phyloP scores from a whole-genome alignment of 2,888 invertebrate genomes.

The Orgyia antiqua region DNA sequence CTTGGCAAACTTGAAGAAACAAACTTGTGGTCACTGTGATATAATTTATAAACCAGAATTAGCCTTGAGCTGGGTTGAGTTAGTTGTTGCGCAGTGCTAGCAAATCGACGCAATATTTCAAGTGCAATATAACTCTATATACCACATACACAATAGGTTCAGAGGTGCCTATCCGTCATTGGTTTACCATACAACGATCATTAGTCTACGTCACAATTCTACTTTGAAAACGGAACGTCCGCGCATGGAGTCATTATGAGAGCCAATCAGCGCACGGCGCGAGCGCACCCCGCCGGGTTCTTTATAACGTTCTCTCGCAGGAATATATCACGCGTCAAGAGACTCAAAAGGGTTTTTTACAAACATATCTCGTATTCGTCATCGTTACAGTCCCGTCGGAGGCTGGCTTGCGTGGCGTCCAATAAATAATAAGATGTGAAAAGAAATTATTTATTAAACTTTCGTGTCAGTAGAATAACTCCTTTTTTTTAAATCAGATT shows the following conservation, averaged over 20 bases:
- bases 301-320: conserved; percentile 62
- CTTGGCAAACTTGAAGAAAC: conserved; percentile 7
- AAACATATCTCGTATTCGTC: conserved; percentile 74
- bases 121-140: conserved; percentile 35
- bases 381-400: conserved; percentile 59
- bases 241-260: conserved; percentile 56
- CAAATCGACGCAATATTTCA: conserved; percentile 40
- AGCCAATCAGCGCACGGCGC: conserved; percentile 63
- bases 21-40: conserved; percentile 17
- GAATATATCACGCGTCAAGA: conserved; percentile 72
- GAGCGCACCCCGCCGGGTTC: conserved; percentile 68
- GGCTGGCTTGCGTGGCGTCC: conserved; percentile 44
- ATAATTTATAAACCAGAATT: conserved; percentile 25
- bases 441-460: conserved; percentile 59
- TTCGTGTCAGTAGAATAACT: conserved; percentile 43
- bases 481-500: conserved; percentile 47
- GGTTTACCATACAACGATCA: conserved; percentile 56
- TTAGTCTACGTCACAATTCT: conserved; percentile 59
- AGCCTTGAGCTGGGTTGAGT: conserved; percentile 28
- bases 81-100: conserved; percentile 30
- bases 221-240: conserved; percentile 46
- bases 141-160: conserved; percentile 62
- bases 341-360: conserved; percentile 64
- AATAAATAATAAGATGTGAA: conserved; percentile 66
- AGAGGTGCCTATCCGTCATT: conserved; percentile 72